Percentiles rank a stretch among this genome's conserved stretches.
Evolutionary conservation across 2,113 vertebrate genomes (phyloP).

Genomic region (Girardinichthys multiradiatus): DNA sequence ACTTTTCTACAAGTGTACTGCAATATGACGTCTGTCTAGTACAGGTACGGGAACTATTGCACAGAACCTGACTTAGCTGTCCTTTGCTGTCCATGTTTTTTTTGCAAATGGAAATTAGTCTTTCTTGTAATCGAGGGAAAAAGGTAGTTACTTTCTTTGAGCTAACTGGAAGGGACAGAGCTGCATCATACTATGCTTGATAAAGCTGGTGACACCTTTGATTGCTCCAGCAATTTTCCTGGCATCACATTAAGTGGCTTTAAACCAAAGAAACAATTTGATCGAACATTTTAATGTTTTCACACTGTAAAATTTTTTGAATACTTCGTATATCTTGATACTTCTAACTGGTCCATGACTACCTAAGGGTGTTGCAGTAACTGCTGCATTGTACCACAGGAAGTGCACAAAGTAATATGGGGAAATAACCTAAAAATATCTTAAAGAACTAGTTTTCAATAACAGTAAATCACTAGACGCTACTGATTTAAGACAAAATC

Average conservation of each 20-base stretch:
- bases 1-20: not conserved
- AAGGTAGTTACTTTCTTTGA: no score
- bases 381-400: not conserved
- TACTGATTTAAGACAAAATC: not conserved
- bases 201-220: no score
- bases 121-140: no score
- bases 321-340: no score
- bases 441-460: not conserved
- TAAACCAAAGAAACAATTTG: not conserved
- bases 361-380: not conserved
- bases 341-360: not conserved
- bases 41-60: not conserved
- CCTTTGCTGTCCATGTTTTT: no score
- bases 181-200: no score
- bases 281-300: not conserved
- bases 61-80: not conserved
- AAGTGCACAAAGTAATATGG: not conserved
- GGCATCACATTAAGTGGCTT: not conserved
- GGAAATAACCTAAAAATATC: not conserved
- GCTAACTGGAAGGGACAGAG: no score
- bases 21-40: not conserved
- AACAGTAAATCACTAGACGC: not conserved
- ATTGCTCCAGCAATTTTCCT: no score
- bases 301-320: not conserved
- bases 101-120: not conserved